These are phyloP conservation scores for Alviniconcha strummeri DNA, from an alignment of 2,888 invertebrate genomes.

Conservation along the genomic window DNA sequence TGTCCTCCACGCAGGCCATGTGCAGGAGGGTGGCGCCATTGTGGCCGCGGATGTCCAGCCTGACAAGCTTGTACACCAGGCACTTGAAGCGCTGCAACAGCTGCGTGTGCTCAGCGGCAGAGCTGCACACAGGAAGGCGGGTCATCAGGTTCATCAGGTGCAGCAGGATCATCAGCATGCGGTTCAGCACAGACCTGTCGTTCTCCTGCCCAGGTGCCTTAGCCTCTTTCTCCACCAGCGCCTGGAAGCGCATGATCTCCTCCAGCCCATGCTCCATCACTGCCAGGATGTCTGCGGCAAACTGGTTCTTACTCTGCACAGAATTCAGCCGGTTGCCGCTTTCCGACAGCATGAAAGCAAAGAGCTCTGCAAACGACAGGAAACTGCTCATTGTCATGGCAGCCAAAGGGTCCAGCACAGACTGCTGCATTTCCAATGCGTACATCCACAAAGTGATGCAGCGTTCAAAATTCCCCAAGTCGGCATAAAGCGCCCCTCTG, in stretches of 20 bases:
- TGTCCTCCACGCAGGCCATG: slow-evolving; percentile 88
- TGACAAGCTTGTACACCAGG: slow-evolving; percentile 86
- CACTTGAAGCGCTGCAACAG: slow-evolving; percentile 78
- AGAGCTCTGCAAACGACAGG: slow-evolving; percentile 93
- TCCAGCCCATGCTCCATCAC: slow-evolving; percentile 87
- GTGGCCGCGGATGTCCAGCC: slow-evolving; percentile 78
- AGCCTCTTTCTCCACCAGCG: slow-evolving; percentile 41
- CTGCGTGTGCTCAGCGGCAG: slow-evolving; percentile 52
- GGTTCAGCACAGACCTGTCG: slow-evolving; percentile 79
- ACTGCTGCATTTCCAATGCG: slow-evolving; percentile 96
- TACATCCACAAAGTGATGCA: slow-evolving; percentile 98
- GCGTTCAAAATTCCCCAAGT: slow-evolving; percentile 87
- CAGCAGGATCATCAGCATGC: slow-evolving; percentile 89
- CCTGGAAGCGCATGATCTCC: slow-evolving; percentile 74
- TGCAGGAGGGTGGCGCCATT: slow-evolving; percentile 77
- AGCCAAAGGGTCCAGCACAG: slow-evolving; percentile 92
- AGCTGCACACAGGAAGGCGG: slow-evolving; percentile 50
- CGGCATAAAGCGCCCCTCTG: slow-evolving; percentile 94
- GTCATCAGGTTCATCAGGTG: slow-evolving; percentile 76
- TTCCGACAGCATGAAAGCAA: slow-evolving; percentile 91
- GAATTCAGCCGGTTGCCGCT: not conserved
- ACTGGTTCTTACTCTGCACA: not conserved
- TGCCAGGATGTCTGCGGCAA: slow-evolving; percentile 81
- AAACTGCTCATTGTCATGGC: slow-evolving; percentile 96
- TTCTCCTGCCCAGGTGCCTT: slow-evolving; percentile 47